Conservation (phyloP, 1,140 invertebrate genomes). For the Gonatopus flavifemur region DNA sequence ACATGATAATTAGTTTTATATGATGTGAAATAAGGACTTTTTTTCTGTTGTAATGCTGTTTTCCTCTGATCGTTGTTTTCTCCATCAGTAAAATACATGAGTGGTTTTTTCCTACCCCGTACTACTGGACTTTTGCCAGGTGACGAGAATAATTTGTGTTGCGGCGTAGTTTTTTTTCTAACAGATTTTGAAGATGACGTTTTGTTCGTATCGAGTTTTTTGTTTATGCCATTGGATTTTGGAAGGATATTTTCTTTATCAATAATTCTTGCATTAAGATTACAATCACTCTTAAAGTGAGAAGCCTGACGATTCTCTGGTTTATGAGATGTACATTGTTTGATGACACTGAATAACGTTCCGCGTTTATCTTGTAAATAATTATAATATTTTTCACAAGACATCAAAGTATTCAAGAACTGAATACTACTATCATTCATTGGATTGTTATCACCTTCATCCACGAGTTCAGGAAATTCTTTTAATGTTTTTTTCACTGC, state of each 20-base stretch:
- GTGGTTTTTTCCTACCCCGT: constrained; percentile 11
- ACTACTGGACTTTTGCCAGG: constrained; percentile 19
- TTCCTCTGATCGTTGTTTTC: neutral
- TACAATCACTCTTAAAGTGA: neutral
- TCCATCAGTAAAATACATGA: constrained; percentile 19
- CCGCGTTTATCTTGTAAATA: constrained; percentile 25
- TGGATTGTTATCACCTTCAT: constrained; percentile 13
- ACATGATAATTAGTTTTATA: constrained; percentile 20
- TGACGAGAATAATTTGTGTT: constrained; percentile 19
- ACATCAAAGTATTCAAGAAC: constrained; percentile 30
- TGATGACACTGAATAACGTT: constrained; percentile 21
- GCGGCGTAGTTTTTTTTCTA: neutral
- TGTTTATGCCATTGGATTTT: neutral
- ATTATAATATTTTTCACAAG: constrained; percentile 30
- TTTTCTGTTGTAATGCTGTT: neutral
- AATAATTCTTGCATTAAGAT: neutral
- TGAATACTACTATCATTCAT: constrained; percentile 15
- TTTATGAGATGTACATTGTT: neutral
- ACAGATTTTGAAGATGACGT: constrained; percentile 1
- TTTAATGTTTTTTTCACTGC: constrained; percentile 8
- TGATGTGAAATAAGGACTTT: constrained; percentile 8
- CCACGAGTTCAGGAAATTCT: constrained; percentile 8
- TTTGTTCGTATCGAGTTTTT: neutral
- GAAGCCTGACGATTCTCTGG: no score
- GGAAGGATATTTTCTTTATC: neutral